Evolutionary conservation across 1,140 invertebrate genomes (phyloP), one percentile per base, ranked within the genome.

Genomic region (Psix sp.): DNA sequence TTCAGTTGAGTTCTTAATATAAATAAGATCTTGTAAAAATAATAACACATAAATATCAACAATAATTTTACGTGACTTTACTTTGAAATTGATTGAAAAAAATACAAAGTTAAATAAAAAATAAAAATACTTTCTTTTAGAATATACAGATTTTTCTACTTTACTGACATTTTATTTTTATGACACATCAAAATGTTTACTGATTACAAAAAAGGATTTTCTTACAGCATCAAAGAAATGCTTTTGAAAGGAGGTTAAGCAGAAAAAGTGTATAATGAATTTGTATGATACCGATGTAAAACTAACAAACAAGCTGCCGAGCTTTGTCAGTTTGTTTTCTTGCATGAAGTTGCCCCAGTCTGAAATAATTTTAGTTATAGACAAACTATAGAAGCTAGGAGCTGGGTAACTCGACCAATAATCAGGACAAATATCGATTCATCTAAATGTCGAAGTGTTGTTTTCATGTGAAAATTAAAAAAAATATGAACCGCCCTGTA

Each of bases 221-320:
- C 21, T 51, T 46, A 18, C 33, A 18, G 33, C 20, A 10, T 1
- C 14, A 42, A 46, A 39, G 15, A 54, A 52, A 33, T 29, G 11
- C 10, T 51, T 43, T 42, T 21, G 33, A 51, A 51, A 14, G 38
- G 17, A 24, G 13, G 5, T 43, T 35, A 49, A 17, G 33, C 18
- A 15, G 36, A 38, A 57, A 15, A 33, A 38, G 14, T 39, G 24
- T 39, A 33, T 20, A 62, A 54, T 38, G 54, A 60, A 59, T 70
- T 45, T 18, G 40, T 54, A 36, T 33, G 21, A 56, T 43, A 29
- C 39, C 42, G 36, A 18, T 24, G 24, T 33, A 49, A 63, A 36
- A 49, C 45, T 57, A 72, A 63, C 31, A 73, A 66, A 65, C 42
- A 74, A 68, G 54, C 78, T 71, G 56, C 49, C 56, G 51, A 73